Evolutionary conservation across 1,140 invertebrate genomes (phyloP).

Genomic region (Limonius californicus): DNA sequence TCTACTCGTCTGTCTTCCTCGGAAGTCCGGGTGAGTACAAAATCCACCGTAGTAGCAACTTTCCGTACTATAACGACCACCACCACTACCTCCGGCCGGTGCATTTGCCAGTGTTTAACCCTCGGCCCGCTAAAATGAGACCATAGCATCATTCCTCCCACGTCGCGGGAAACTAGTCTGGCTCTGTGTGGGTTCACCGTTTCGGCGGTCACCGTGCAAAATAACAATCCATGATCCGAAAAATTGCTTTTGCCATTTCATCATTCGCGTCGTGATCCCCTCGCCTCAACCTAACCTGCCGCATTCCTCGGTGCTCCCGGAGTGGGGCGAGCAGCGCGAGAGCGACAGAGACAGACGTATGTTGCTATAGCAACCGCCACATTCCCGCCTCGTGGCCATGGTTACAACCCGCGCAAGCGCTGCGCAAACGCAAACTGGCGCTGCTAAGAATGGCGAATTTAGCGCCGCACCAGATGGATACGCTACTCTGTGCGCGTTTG

Average conservation of each 20-base stretch:
- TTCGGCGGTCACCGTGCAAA: slow-evolving; percentile 23
- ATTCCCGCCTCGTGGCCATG: slow-evolving; percentile 52
- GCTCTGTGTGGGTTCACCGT: slow-evolving; percentile 1
- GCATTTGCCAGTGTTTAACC: too few relatives aligned
- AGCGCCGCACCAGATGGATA: background rate
- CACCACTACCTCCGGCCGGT: background rate
- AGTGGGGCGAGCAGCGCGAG: slow-evolving; percentile 32
- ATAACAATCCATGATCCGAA: slow-evolving; percentile 35
- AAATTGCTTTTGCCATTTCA: slow-evolving; percentile 35
- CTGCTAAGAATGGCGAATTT: slow-evolving; percentile 35
- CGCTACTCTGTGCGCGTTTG: background rate
- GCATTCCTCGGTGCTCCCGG: slow-evolving; percentile 43
- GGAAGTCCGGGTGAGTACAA: slow-evolving; percentile 76
- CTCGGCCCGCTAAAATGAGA: too few relatives aligned
- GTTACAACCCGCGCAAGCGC: slow-evolving; percentile 44
- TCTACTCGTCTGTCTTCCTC: slow-evolving; percentile 86
- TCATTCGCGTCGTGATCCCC: slow-evolving; percentile 15
- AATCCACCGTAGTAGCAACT: too few relatives aligned
- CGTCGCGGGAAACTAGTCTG: background rate
- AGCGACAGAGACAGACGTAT: background rate
- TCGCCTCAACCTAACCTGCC: slow-evolving; percentile 30
- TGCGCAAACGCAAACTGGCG: slow-evolving; percentile 11
- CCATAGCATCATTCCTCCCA: background rate
- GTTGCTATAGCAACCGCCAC: slow-evolving; percentile 50
- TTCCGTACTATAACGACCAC: background rate